Base-by-base conservation (phyloP, 2,888 invertebrate genomes). In the Drosophila koepferae region DNA sequence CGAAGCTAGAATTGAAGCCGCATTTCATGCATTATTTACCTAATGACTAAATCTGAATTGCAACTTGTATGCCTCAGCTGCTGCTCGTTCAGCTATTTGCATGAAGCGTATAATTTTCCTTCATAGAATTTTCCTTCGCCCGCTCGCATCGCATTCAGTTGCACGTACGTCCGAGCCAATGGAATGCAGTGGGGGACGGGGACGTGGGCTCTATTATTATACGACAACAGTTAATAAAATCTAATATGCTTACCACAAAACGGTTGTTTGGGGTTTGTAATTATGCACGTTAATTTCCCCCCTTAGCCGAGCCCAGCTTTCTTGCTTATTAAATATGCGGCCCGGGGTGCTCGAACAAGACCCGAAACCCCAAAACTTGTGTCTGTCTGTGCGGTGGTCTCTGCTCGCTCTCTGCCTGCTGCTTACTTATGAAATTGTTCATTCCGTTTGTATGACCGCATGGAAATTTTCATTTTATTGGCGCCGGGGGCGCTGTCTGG, bases 381-480 rank as follows among this genome's bases (percentile, higher is more conserved):
- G 70, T 69, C 28, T 51, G 61, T 59, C 56, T 58, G 60, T 53
- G 67, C 48, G 38, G 34, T 12, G 46, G 23, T 46, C 46, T 43
- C 43, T 18, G 18, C 10, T 40, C 14, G 18, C 18, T 43, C 36
- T 38, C 23, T 38, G 16, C n/a, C 41, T 23, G 49, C 67, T 72
- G 36, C 66, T 65, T 66, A 79, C 80, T 81, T 81, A 82, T 80
- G 77, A 83, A 82, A 88, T 88, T 86, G 86, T 74, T 81, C 78
- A 80, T 80, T 78, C 79, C 64, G 74, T 80, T 80, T 78, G 79
- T 80, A 69, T 81, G 74, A 72, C 74, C 67, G 64, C 88, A 75
- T 89, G 86, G 85, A 85, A 90, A 85, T 90, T 85, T 90, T 85
- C 89, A 77, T 90, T 85, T 88, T 90, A 86, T 85, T 90, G 85